Evolutionary conservation across 1,140 invertebrate species (phyloP), one percentile per base, ranked within the genome.

Genomic region (Calosoma granatense): DNA sequence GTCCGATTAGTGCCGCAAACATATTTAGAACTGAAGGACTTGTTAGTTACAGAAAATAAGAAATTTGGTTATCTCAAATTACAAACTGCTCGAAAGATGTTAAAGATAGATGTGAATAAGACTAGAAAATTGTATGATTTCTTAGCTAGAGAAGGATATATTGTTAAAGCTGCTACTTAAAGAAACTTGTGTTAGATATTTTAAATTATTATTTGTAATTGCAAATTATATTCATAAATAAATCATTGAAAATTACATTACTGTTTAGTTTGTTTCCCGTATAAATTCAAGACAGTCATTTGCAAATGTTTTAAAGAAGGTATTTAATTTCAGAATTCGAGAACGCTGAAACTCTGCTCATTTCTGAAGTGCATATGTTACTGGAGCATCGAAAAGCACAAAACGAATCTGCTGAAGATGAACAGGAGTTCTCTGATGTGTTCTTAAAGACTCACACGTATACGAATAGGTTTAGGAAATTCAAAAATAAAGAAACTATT

Each of bases 401-500:
- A 72, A 98, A 97, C 74, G 95, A 99, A 76, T 94, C 87, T 54
- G 92, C 94, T 1, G 97, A 99, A 71, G 97, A 99, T 63, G 96
- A 98, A 70, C 94, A 97, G 74, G 93, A 97, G 74, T 87, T 99
- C 67, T 96, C 94, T 0, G 95, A 98, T 73, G 94, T 98, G 17
- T 99, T 99, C 67, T 90, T 94, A 81, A 99, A 99, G 73, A 99
- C 94, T 0, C 76, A 96, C 1, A 94, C 92, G 52, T 98, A 99
- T 66, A 96, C 94, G 22, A 89, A 95, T 65, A 81, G 94, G 64
- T 98, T 99, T 72, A 82, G 90, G 20, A 94, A 96, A 69, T 98
- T 98, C 72, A 97, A 97, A 72, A 99, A 98, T 69, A 91, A 96
- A 68, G 96, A 99, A 76, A 98, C 94, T 4, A 99, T 99, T 57